Base-by-base conservation (phyloP, 2,113 vertebrate genomes). In the Falco punctatus region DNA sequence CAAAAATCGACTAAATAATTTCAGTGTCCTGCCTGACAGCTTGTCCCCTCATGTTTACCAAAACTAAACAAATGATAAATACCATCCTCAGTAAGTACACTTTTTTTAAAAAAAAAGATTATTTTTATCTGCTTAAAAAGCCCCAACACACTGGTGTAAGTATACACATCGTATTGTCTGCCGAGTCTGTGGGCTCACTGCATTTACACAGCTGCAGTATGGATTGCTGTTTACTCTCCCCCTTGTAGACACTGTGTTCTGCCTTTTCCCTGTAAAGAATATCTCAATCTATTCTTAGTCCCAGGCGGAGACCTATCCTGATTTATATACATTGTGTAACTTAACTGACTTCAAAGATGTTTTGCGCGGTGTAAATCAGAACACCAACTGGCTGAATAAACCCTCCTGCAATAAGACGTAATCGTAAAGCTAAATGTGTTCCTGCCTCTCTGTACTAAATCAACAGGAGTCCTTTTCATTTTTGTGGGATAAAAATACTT, bases 131-230 rank as follows among this genome's bases (percentile, higher is more conserved):
- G n/a, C 28, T 64, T 89, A 26, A 77, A 77, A 83, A 81, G 6
- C 24, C 35, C 23, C 38, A 73, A 38, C 26, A 24, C 55, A 74
- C 27, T 73, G 81, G 9, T 73, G 62, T 79, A 85, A 86, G 87
- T 69, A 89, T 10, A 46, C 46, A 35, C 42, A 26, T 84, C 16
- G 18, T 52, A 58, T 69, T 94, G 84, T 84, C 81, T 85, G 69
- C 51, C 0, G 27, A 38, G 51, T n/a, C 77, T 51, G 44, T 84
- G 84, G 62, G 44, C 40, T 67, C 13, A 0, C 27, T 70, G 62
- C 86, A 85, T 95, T 95, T 95, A 58, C 91, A 91, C 91, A 92
- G 95, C 91, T 95, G 91, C 49, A 42, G 62, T 35, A 81, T 54
- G 67, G 65, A 40, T 15, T 90, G 38, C 71, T 94, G 83, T 94